Percentiles rank a stretch among this genome's conserved stretches.
phyloP scores from a whole-genome alignment of 2,113 vertebrate genomes.

The Pelobates fuscus region DNA sequence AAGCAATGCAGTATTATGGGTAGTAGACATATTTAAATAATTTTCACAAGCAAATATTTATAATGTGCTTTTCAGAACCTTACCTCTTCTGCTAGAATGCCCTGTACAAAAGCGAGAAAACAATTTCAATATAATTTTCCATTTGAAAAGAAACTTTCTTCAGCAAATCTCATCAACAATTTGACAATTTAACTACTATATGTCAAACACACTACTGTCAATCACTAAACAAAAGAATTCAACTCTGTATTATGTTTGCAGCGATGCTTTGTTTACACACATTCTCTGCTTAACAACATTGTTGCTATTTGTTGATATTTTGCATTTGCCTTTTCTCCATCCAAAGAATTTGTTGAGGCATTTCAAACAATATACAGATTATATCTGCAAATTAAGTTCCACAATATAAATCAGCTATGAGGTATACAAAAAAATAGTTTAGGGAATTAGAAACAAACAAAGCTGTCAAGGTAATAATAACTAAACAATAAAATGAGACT shows the following conservation, averaged over 20 bases:
- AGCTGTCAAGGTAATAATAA: too few relatives aligned
- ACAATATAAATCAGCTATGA: too few relatives aligned
- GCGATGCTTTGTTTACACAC: constrained; percentile 29
- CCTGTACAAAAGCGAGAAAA: constrained; percentile 24
- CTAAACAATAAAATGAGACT: too few relatives aligned
- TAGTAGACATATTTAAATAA: neutral
- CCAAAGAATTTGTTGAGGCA: too few relatives aligned
- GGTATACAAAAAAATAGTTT: too few relatives aligned
- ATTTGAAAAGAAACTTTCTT: constrained; percentile 21
- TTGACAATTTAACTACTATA: constrained; percentile 41
- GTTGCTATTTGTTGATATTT: too few relatives aligned
- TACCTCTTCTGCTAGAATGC: constrained; percentile 19
- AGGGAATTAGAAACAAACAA: too few relatives aligned
- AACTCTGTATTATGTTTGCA: constrained; percentile 17
- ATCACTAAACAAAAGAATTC: constrained; percentile 29
- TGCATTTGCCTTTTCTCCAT: too few relatives aligned
- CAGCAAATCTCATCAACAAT: constrained; percentile 21
- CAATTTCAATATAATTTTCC: constrained; percentile 36
- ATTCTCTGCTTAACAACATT: neutral
- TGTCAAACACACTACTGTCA: constrained; percentile 38
- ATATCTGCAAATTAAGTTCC: too few relatives aligned
- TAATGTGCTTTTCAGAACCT: neutral
- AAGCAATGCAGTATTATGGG: too few relatives aligned
- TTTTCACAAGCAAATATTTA: neutral
- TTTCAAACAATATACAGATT: too few relatives aligned